Conservation (phyloP, 2,888 invertebrate genomes). For the Drosophila infuscata region DNA sequence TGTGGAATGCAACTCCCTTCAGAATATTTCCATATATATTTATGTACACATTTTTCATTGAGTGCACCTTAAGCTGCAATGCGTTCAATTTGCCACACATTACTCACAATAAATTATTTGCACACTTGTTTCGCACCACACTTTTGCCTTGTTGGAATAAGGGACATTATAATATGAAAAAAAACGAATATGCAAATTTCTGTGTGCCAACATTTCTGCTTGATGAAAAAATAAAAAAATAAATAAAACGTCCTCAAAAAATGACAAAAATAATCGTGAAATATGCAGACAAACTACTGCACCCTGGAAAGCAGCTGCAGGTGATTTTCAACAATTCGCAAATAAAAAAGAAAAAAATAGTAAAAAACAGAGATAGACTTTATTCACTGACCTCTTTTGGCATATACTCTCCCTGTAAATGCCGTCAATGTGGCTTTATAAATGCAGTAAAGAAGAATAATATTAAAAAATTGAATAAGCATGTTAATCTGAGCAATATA, state of each 20-base stretch:
- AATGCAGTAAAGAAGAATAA: not conserved
- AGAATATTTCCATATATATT: not conserved
- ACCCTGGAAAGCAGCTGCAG: constrained; percentile 68
- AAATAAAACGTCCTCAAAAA: constrained; percentile 9
- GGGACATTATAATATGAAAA: constrained; percentile 12
- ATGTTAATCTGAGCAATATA: not conserved
- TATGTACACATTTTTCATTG: not conserved
- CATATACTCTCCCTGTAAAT: not conserved
- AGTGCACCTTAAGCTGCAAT: not conserved
- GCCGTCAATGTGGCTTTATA: not conserved
- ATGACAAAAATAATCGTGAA: constrained; percentile 38
- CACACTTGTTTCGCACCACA: constrained; percentile 17
- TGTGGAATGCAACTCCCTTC: no score
- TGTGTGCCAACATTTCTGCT: constrained; percentile 17
- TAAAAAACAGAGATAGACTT: not conserved
- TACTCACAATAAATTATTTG: not conserved
- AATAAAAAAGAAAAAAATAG: constrained; percentile 55
- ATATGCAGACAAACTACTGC: constrained; percentile 43
- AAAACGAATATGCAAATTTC: constrained; percentile 23
- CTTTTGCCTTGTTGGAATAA: not conserved
- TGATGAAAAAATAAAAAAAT: constrained; percentile 14
- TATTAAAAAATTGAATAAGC: constrained; percentile 4
- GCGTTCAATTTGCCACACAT: not conserved
- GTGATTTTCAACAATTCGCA: constrained; percentile 59
- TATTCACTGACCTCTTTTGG: not conserved